Conservation (phyloP, 2,797 vertebrate genomes). For the Semaprochilodus insignis region DNA sequence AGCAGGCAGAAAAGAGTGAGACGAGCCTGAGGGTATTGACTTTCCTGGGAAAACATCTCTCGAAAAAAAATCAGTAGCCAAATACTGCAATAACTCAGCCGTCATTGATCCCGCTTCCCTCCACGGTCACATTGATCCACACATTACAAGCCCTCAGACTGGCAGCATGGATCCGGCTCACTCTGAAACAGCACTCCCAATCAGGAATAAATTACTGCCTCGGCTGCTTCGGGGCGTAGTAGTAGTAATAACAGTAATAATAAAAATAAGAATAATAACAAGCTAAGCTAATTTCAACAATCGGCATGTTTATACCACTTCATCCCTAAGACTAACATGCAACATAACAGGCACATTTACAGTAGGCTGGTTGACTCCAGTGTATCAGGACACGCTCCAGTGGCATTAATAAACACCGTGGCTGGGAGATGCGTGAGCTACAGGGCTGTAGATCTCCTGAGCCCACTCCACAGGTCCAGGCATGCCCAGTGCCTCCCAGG, state of each 20-base stretch:
- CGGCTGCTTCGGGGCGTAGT: constrained; percentile 2
- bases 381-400: constrained; percentile 43
- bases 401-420: constrained; percentile 39
- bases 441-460: constrained; percentile 43
- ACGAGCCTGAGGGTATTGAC: constrained; percentile 79
- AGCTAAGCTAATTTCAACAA: neutral
- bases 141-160: constrained; percentile 70
- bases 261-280: neutral
- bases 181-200: constrained; percentile 44
- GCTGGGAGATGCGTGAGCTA: constrained; percentile 38
- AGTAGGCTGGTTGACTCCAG: neutral
- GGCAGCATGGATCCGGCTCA: constrained; percentile 59
- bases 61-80: constrained; percentile 78
- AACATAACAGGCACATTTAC: neutral
- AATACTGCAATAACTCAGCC: constrained; percentile 79
- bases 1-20: constrained; percentile 73
- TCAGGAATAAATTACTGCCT: constrained; percentile 44
- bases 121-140: constrained; percentile 68
- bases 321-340: neutral
- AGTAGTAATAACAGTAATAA: constrained; percentile 38
- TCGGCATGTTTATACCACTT: neutral
- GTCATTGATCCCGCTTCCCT: constrained; percentile 69
- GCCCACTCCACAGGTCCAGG: constrained; percentile 55
- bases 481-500: constrained; percentile 52
- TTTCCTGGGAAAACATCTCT: constrained; percentile 83